Evolutionary conservation across 2,113 vertebrate genomes (phyloP), one percentile per base, ranked within the genome.

Genomic region (Hydrochoerus hydrochaeris): DNA sequence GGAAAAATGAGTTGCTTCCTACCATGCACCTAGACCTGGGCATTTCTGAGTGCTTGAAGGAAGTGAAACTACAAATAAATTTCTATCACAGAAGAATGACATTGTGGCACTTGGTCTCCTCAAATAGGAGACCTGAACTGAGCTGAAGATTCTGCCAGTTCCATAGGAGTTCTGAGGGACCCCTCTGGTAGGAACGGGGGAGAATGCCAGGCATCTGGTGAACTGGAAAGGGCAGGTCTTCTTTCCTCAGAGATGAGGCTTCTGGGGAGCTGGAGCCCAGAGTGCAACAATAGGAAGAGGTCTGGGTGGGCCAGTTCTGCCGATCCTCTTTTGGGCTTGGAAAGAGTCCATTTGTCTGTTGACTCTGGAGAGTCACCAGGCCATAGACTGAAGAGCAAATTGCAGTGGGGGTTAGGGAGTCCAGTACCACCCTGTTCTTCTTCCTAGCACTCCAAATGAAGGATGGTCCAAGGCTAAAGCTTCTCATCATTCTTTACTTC

Each of bases 241-340:
- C 6, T 2, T 63, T 28, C 9, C 35, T 60, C 2, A n/a, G 38
- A 19, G 20, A 19, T n/a, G 13, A 30, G 24, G 26, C 0, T 16
- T 46, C 28, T 78, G 49, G 14, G 14, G 35, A 90, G 49, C 9
- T 32, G 57, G 62, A 1, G 4, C 57, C 44, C 63, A 8, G 16
- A 89, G 32, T 35, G 8, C 38, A 52, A 32, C 19, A 90, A 9
- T 7, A 86, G 62, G 44, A 75, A 1, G 41, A 69, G 8, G 35
- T 7, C 0, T 6, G 58, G 14, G 19, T 38, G 3, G 5, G 52
- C 1, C 0, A 63, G 22, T 7, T 17, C 7, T 77, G 11, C 20
- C 41, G 52, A 2, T 88, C 24, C 17, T 73, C 41, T 57, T 19
- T 49, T 71, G 77, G 63, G 28, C 62, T 58, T 32, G 19, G 41